phyloP scores from a whole-genome alignment of 2,797 vertebrate species.

The Girardinus metallicus region DNA sequence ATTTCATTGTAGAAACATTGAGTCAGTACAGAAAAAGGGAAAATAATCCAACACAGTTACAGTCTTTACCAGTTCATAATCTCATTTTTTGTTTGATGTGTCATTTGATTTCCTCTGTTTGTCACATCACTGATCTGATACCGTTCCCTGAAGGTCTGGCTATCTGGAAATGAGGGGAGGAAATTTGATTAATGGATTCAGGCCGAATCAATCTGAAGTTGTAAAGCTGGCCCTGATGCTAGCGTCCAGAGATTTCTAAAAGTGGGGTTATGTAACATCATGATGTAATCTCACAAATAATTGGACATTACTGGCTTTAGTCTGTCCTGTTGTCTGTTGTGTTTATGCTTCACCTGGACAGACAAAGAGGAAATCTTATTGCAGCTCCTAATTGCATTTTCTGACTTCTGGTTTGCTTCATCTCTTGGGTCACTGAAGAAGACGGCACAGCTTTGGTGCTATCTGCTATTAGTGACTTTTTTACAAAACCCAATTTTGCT shows the following conservation, averaged over 20 bases:
- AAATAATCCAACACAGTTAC: conserved; percentile 29
- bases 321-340: conserved; percentile 37
- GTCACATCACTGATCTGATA: conserved; percentile 37
- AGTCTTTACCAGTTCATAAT: conserved; percentile 35
- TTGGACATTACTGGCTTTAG: conserved; percentile 49
- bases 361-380: conserved; percentile 63
- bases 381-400: conserved; percentile 72
- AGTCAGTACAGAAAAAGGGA: neutral
- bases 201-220: conserved; percentile 28
- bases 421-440: conserved; percentile 44
- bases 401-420: conserved; percentile 54
- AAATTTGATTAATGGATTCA: conserved; percentile 60
- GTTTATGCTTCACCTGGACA: conserved; percentile 46
- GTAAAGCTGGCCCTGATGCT: conserved; percentile 26
- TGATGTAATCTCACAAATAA: conserved; percentile 49
- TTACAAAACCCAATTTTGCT: neutral
- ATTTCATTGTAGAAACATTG: neutral
- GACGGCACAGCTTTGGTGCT: conserved; percentile 17
- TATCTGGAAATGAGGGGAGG: conserved; percentile 54
- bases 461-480: conserved; percentile 4
- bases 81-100: neutral
- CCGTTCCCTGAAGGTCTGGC: conserved; percentile 37
- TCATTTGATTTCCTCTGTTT: conserved; percentile 25
- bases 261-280: conserved; percentile 26
- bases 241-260: conserved; percentile 40